Evolutionary conservation across 2,888 invertebrate genomes (phyloP), one percentile per base, ranked within the genome.

Genomic region (Aplocera efformata): DNA sequence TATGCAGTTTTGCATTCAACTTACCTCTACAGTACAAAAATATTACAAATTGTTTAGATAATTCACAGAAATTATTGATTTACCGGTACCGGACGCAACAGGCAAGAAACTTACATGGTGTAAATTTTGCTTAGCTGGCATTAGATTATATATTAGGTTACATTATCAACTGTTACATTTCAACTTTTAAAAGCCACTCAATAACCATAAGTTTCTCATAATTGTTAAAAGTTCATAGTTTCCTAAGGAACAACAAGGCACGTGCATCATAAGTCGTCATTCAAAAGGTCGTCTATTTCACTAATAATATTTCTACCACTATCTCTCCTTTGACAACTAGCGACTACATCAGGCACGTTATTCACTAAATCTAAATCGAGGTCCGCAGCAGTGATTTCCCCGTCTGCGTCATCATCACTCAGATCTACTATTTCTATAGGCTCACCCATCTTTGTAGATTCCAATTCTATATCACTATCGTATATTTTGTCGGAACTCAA

Each of bases 281-380:
- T 57, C 30, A 85, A 57, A 34, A 82, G 50, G 7, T 64, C 61
- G 42, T 83, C 76, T 8, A 81, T 78, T 17, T 77, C 75, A 42
- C 60, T 67, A 5, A 82, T 47, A 31, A 81, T 42, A 50, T 57
- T 69, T 33, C 56, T 72, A 3, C 67, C 73, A 33, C 1, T 57
- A 35, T 29, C 27, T 63, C 53, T 70, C 48, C 70, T 76, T 5
- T 71, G 78, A 64, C 86, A 85, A 42, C 86, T 86, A 1, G 83
- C 86, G 0, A 85, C 85, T 0, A 85, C 79, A 37, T 88, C 86
- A 0, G 85, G 85, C n/a, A 85, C 79, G 39, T 77, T 84, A 34
- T 75, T 80, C 10, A 60, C 67, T 38, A 82, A 63, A 42, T 72
- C 75, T 50, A 79, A 43, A 23, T 79, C 77, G 1, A 72, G 39